Conservation (phyloP, 1,140 invertebrate genomes). For the Zaprionus ghesquierei region DNA sequence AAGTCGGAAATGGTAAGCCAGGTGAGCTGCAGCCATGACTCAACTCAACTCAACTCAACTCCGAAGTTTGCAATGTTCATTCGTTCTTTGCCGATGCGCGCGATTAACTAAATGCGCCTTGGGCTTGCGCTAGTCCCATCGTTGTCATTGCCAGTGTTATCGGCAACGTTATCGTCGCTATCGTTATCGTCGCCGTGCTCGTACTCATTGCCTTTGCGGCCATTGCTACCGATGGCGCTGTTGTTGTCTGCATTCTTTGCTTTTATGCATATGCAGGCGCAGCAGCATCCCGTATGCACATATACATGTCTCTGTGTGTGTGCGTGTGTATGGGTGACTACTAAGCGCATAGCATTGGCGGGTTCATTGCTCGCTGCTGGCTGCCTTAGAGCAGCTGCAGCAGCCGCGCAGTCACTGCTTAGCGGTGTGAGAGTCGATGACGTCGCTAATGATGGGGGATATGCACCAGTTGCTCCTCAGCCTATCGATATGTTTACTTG, state of each 20-base stretch:
- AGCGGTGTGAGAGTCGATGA: constrained; percentile 14
- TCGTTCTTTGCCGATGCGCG: background rate
- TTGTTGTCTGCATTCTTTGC: background rate
- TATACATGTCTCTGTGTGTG: background rate
- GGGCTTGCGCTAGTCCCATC: constrained; percentile 4
- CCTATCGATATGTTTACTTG: constrained; percentile 24
- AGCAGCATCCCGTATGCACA: background rate
- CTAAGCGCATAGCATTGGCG: constrained; percentile 14
- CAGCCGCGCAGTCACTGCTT: constrained; percentile 2
- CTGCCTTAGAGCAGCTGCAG: constrained; percentile 14
- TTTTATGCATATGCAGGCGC: constrained; percentile 7
- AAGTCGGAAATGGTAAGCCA: constrained; percentile 28
- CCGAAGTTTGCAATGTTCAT: constrained; percentile 1
- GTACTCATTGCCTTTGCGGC: constrained; percentile 1
- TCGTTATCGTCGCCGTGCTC: background rate
- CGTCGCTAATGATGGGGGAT: constrained; percentile 9
- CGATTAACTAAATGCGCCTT: constrained; percentile 13
- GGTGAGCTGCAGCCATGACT: constrained; percentile 23
- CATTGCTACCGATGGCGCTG: constrained; percentile 9
- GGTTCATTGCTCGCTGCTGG: constrained; percentile 53
- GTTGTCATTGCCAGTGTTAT: constrained; percentile 9
- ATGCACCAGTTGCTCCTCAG: constrained; percentile 33
- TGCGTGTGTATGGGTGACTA: constrained; percentile 3
- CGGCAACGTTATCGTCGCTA: background rate
- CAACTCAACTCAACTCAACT: background rate